phyloP scores from a whole-genome alignment of 2,113 vertebrate genomes.

The Echinops telfairi region DNA sequence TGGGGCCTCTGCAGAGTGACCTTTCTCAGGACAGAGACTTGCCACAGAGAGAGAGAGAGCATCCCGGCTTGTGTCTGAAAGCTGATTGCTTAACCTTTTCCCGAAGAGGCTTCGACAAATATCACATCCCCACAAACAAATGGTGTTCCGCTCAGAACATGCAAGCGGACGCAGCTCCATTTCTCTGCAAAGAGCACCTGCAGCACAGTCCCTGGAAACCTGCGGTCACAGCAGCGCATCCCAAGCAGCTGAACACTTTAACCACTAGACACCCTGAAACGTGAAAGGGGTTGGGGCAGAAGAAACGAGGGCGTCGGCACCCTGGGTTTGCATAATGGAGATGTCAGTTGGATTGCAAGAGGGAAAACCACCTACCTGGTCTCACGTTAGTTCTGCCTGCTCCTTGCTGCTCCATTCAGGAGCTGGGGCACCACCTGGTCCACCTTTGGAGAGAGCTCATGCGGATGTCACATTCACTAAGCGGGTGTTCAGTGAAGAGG shows the following conservation, averaged over 20 bases:
- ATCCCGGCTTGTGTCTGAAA: slow-evolving; percentile 32
- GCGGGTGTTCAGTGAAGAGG: slow-evolving; percentile 11
- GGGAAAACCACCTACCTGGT: slow-evolving; percentile 65
- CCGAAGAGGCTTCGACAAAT: slow-evolving; percentile 58
- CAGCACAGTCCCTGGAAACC: slow-evolving; percentile 36
- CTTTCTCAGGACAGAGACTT: slow-evolving; percentile 5
- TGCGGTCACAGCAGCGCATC: slow-evolving; percentile 47
- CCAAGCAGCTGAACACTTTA: too few species aligned
- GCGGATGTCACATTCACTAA: slow-evolving; percentile 34
- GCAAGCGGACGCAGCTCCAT: slow-evolving; percentile 19
- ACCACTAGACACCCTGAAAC: too few species aligned
- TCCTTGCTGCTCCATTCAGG: background rate
- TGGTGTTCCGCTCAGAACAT: slow-evolving; percentile 61
- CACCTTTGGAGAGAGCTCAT: slow-evolving; percentile 62
- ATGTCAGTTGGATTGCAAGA: slow-evolving; percentile 62
- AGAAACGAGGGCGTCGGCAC: slow-evolving; percentile 64
- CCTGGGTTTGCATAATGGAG: slow-evolving; percentile 70
- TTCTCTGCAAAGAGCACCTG: slow-evolving; percentile 42
- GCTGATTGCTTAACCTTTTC: slow-evolving; percentile 64
- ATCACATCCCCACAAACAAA: slow-evolving; percentile 44
- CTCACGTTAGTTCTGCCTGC: slow-evolving; percentile 7
- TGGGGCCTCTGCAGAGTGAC: background rate
- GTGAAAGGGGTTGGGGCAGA: slow-evolving; percentile 12
- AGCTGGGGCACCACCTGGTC: background rate
- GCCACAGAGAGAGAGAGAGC: background rate